Percentiles rank a stretch among this genome's conserved stretches.
These are phyloP conservation scores for Lathronympha strigana DNA, from an alignment of 2,888 invertebrate genomes.

Conservation along the genomic window DNA sequence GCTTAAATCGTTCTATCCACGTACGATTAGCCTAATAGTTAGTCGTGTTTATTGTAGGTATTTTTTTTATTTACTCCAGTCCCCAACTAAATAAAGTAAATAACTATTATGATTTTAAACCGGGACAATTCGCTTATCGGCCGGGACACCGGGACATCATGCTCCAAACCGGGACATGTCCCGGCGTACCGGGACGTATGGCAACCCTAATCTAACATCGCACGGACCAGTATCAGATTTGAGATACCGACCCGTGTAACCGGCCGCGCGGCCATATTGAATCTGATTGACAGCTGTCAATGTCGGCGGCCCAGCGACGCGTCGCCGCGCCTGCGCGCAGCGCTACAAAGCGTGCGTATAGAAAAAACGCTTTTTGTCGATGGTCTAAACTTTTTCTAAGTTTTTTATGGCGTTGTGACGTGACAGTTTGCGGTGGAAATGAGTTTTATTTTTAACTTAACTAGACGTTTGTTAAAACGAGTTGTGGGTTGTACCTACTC, in stretches of 20 bases:
- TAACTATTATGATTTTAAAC: too few relatives aligned
- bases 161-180: too few relatives aligned
- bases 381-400: conserved; percentile 37
- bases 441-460: conserved; percentile 8
- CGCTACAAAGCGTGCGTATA: conserved; percentile 64
- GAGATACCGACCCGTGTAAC: conserved; percentile 67
- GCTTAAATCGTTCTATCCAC: too few relatives aligned
- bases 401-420: conserved; percentile 45
- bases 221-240: conserved; percentile 55
- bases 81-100: too few relatives aligned
- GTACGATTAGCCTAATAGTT: too few relatives aligned
- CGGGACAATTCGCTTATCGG: too few relatives aligned
- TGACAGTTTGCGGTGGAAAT: conserved; percentile 32
- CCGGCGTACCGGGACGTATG: too few relatives aligned
- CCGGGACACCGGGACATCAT: too few relatives aligned
- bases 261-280: conserved; percentile 80
- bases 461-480: not conserved
- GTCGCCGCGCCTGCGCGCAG: conserved; percentile 73
- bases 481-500: not conserved
- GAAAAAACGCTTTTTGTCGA: conserved; percentile 49
- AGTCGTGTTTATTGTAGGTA: too few relatives aligned
- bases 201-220: too few relatives aligned
- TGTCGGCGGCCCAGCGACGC: conserved; percentile 82
- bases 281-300: conserved; percentile 84
- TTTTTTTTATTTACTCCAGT: too few relatives aligned